Conservation (phyloP, 2,113 vertebrate species). For the Polypterus senegalus region DNA sequence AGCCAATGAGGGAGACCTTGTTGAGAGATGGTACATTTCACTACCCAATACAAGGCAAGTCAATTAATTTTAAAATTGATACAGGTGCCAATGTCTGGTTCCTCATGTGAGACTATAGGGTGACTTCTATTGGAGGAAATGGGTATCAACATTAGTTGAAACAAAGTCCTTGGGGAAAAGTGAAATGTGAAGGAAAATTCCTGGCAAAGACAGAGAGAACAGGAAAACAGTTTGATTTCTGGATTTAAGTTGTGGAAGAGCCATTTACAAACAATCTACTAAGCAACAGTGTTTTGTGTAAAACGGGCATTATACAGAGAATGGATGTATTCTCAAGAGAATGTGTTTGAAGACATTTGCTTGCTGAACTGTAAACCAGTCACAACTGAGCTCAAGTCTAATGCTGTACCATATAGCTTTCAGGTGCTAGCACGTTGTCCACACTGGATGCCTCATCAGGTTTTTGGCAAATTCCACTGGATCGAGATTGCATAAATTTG, state of each 20-base stretch:
- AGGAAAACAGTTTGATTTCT: not conserved
- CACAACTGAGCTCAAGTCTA: not conserved
- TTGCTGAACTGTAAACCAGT: not conserved
- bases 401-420: slow-evolving; percentile 5
- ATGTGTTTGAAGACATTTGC: not conserved
- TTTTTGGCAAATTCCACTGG: no score
- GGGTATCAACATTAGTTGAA: not conserved
- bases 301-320: not conserved
- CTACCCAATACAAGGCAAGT: not conserved
- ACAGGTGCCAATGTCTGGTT: slow-evolving; percentile 6
- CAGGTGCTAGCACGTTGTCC: not conserved
- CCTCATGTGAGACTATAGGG: not conserved
- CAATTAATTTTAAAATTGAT: slow-evolving; percentile 8
- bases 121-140: not conserved
- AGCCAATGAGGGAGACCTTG: not conserved
- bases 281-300: not conserved
- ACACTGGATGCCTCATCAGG: no score
- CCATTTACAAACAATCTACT: slow-evolving; percentile 1
- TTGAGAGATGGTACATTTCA: slow-evolving; percentile 7
- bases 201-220: slow-evolving; percentile 5
- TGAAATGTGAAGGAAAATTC: slow-evolving; percentile 11
- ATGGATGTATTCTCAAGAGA: not conserved
- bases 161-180: slow-evolving; percentile 9
- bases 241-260: not conserved
- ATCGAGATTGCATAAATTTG: no score